phyloP scores from a whole-genome alignment of 2,797 vertebrate species.

The Pempheris klunzingeri region DNA sequence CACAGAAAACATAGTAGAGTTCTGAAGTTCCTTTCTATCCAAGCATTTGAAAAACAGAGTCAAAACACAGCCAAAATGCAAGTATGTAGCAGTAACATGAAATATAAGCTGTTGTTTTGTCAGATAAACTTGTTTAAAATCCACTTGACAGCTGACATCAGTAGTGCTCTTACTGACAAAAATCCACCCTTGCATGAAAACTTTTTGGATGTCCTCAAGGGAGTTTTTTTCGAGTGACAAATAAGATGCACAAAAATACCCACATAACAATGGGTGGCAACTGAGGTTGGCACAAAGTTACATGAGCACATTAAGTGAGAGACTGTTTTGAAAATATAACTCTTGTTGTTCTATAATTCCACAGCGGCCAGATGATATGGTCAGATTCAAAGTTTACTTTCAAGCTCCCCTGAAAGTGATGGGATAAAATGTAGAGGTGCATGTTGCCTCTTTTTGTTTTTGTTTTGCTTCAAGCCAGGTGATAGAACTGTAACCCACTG shows the following conservation, averaged over 20 bases:
- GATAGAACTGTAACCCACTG: constrained; percentile 37
- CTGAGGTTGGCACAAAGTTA: constrained; percentile 31
- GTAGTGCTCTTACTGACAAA: constrained; percentile 7
- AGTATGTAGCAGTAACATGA: not conserved
- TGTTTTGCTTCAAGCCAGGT: constrained; percentile 46
- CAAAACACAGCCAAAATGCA: not conserved
- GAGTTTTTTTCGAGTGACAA: constrained; percentile 24
- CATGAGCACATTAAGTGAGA: constrained; percentile 33
- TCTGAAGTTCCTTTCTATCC: not conserved
- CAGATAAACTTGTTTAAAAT: constrained; percentile 12
- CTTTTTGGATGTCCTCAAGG: constrained; percentile 15
- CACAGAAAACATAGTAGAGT: not conserved
- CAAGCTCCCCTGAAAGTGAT: not conserved
- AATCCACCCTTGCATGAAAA: constrained; percentile 4
- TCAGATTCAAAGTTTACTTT: constrained; percentile 20
- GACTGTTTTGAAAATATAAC: not conserved
- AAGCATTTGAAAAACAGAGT: not conserved
- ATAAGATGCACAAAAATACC: constrained; percentile 34
- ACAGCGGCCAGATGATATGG: not conserved
- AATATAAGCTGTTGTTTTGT: not conserved
- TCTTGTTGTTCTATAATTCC: not conserved
- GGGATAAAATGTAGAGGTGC: constrained; percentile 8
- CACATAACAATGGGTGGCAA: constrained; percentile 34
- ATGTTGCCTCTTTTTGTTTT: constrained; percentile 24
- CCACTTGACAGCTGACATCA: constrained; percentile 1